Conservation (phyloP, 2,888 invertebrate genomes). For the Folsomia manolachei region DNA sequence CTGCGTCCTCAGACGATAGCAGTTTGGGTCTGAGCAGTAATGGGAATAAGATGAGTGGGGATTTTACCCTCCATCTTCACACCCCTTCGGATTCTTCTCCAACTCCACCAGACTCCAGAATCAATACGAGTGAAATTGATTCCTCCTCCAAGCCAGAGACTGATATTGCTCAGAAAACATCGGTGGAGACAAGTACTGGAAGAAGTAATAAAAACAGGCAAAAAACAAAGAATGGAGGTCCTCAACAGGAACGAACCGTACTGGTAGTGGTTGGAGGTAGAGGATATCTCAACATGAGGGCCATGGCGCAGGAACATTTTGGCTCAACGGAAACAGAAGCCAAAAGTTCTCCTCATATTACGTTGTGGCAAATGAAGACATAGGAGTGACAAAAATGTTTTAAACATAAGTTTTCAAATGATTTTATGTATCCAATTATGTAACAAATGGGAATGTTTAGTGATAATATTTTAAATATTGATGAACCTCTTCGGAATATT, state of each 20-base stretch:
- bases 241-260: slow-evolving; percentile 62
- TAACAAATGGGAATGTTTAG: neutral
- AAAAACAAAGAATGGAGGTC: neutral
- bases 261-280: slow-evolving; percentile 83
- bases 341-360: slow-evolving; percentile 76
- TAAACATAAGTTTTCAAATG: neutral
- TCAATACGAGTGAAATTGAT: slow-evolving; percentile 11
- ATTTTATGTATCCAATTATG: no score
- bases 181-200: neutral
- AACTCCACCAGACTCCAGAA: slow-evolving; percentile 5
- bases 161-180: neutral
- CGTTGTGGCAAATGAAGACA: slow-evolving; percentile 82
- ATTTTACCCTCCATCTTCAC: neutral
- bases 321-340: slow-evolving; percentile 59
- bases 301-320: slow-evolving; percentile 64
- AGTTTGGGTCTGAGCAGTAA: slow-evolving; percentile 57
- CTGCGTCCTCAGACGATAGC: slow-evolving; percentile 77
- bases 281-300: slow-evolving; percentile 82
- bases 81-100: slow-evolving; percentile 17
- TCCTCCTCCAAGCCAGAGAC: slow-evolving; percentile 11
- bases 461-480: no score
- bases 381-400: slow-evolving; percentile 40
- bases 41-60: slow-evolving; percentile 19
- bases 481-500: no score
- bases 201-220: neutral